phyloP scores from a whole-genome alignment of 2,113 vertebrate genomes.

The Aleadryas rufinucha region DNA sequence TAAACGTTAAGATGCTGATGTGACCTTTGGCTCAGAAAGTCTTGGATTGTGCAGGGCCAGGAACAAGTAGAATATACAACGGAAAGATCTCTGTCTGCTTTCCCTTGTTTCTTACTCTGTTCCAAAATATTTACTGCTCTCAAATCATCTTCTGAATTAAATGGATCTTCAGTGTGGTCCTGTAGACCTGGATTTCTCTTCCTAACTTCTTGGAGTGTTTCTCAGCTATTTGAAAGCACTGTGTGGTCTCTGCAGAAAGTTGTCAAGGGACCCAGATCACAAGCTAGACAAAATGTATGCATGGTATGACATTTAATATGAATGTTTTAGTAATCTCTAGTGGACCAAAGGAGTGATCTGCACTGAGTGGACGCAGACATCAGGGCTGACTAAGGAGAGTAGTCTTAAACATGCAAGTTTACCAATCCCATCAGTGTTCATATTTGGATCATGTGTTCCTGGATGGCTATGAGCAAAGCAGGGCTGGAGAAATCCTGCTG shows the following conservation, averaged over 20 bases:
- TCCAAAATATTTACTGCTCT: background rate
- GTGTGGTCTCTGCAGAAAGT: constrained; percentile 39
- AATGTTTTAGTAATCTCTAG: constrained; percentile 7
- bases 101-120: background rate
- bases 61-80: background rate
- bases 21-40: background rate
- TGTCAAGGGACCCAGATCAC: background rate
- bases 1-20: background rate
- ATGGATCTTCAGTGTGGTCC: background rate
- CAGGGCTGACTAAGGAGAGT: background rate
- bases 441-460: background rate
- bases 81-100: background rate
- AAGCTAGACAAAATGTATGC: background rate
- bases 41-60: background rate
- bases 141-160: background rate
- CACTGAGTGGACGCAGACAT: background rate
- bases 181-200: background rate
- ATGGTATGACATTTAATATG: background rate
- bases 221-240: background rate
- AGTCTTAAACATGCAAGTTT: background rate
- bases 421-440: background rate
- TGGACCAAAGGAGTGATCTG: background rate
- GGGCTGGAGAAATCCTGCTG: background rate
- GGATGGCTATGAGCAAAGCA: background rate
- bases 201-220: background rate